These are phyloP conservation scores for Drosophila testacea DNA, from an alignment of 2,888 invertebrate species.

Conservation along the genomic window DNA sequence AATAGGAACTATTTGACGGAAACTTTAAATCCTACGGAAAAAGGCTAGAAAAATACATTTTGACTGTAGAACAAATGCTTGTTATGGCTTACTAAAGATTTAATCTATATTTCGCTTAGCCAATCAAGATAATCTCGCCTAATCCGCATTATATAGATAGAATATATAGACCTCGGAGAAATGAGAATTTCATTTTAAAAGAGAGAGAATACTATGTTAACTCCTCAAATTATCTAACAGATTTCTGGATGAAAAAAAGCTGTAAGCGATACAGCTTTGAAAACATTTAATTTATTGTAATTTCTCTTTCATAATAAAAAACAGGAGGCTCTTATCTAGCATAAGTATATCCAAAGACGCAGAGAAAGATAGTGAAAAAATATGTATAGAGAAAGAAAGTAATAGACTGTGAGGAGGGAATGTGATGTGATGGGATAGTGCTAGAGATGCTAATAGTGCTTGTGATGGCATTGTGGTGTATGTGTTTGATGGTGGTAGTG, in stretches of 20 bases:
- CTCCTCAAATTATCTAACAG: background rate
- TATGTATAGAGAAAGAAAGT: background rate
- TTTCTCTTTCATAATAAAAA: background rate
- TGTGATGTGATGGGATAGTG: conserved; percentile 3
- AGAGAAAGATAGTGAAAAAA: background rate
- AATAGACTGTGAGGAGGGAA: background rate
- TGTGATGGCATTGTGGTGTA: conserved; percentile 11
- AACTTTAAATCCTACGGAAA: too few species aligned
- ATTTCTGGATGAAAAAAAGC: background rate
- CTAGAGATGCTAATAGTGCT: conserved; percentile 36
- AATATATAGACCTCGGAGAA: too few species aligned
- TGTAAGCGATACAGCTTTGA: background rate
- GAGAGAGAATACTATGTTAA: background rate
- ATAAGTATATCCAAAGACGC: background rate
- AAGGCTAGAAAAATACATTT: too few species aligned
- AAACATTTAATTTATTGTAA: background rate
- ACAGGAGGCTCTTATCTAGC: background rate
- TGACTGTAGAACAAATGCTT: too few species aligned
- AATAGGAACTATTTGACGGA: too few species aligned
- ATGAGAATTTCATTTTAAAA: too few species aligned
- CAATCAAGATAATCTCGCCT: too few species aligned
- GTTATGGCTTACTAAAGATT: too few species aligned
- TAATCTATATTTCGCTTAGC: too few species aligned
- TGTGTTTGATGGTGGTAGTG: conserved; percentile 24
- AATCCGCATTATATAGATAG: too few species aligned